Base-by-base conservation (phyloP, 2,797 vertebrate genomes). In the Oreortyx pictus region DNA sequence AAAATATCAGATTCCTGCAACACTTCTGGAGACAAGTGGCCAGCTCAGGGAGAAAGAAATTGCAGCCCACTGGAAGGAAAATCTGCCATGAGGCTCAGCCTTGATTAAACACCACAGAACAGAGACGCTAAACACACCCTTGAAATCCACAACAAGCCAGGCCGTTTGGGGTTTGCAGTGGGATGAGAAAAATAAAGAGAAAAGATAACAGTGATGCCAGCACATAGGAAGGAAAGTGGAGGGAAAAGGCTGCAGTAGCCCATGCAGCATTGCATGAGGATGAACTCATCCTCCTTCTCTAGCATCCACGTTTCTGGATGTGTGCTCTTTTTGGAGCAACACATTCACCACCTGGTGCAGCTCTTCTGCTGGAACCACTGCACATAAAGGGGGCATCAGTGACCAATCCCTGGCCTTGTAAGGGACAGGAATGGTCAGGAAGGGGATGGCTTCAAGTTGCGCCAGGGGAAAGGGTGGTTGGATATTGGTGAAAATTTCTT, bases 181-280 rank as follows among this genome's bases (percentile, higher is more conserved):
- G 19, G 11, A 49, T 66, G 65, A 52, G 24, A 25, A 35, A 78
- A 62, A 3, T 2, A 22, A 57, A 66, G 64, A 8, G 15, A 47
- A 43, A 50, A 2, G 24, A 31, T 37, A 59, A 41, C 31, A n/a
- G 29, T 16, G 57, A 39, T 52, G 37, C 50, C 50, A 59, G 9
- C 18, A 44, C 22, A n/a, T 17, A 70, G 43, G 13, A 2, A 3
- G 12, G 27, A n/a, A 59, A 72, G 19, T 29, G 35, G 71, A 54
- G 25, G 33, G 31, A n/a, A 71, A 82, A 64, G 57, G 19, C 10
- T 44, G 37, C 23, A 27, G 65, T 8, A 52, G 15, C 39, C 33
- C 1, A 0, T 6, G 8, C 8, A 31, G 33, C 43, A 29, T 14
- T 54, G 24, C 11, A 10, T 15, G 41, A 9, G 24, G 31, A 27